These are phyloP conservation scores for Taphrorychus bicolor DNA, from an alignment of 2,888 invertebrate species.

Conservation along the genomic window DNA sequence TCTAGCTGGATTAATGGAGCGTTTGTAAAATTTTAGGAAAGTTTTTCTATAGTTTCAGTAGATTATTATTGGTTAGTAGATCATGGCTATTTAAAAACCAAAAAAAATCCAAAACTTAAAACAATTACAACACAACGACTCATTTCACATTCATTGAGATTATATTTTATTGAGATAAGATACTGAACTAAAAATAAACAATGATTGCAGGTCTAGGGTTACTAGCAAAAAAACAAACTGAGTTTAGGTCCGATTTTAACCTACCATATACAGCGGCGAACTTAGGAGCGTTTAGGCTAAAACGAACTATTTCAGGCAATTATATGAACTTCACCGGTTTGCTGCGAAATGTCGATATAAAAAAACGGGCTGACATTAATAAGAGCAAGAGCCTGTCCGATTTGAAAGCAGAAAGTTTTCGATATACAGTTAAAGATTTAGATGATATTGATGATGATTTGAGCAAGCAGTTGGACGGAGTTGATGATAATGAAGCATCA, in stretches of 20 bases:
- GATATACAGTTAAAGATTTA: neutral
- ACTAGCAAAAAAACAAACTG: constrained; percentile 34
- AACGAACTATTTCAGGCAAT: constrained; percentile 40
- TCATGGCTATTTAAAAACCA: too few relatives aligned
- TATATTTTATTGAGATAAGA: constrained; percentile 22
- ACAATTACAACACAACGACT: neutral
- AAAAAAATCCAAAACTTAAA: too few relatives aligned
- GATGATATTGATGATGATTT: constrained; percentile 21
- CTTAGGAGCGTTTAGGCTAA: constrained; percentile 41
- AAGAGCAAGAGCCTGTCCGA: constrained; percentile 35
- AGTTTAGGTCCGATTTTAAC: constrained; percentile 23
- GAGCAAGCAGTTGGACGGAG: neutral
- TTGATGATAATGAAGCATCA: neutral
- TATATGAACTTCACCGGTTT: constrained; percentile 38
- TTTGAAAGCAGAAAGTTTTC: constrained; percentile 9
- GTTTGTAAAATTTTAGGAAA: too few relatives aligned
- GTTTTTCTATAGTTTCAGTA: too few relatives aligned
- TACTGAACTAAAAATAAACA: constrained; percentile 33
- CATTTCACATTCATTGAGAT: neutral
- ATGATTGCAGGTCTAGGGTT: constrained; percentile 39
- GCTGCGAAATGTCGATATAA: constrained; percentile 24
- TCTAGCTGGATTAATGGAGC: too few relatives aligned
- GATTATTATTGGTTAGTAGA: too few relatives aligned
- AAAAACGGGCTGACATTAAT: constrained; percentile 26
- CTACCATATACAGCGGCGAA: constrained; percentile 38